A percentile compares a stretch with the other conserved stretches of the same genome.
These are phyloP conservation scores for Bembecia ichneumoniformis DNA, from an alignment of 2,888 invertebrate genomes.

Conservation along the genomic window DNA sequence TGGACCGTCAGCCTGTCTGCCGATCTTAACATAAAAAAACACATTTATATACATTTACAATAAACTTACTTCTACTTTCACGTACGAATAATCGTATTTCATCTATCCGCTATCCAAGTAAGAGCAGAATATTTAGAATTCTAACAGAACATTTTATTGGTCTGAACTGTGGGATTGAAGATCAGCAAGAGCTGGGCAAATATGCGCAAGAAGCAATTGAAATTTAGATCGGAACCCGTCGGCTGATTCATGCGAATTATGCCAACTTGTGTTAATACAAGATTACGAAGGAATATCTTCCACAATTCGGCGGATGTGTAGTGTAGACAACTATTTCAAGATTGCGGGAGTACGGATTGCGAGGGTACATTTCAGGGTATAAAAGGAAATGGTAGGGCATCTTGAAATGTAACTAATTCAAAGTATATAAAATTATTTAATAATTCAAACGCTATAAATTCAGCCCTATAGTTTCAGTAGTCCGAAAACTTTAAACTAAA, in stretches of 20 bases:
- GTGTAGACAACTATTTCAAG: slow-evolving; percentile 22
- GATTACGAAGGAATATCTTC: slow-evolving; percentile 11
- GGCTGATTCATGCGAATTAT: slow-evolving; percentile 1
- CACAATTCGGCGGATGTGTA: slow-evolving; percentile 6
- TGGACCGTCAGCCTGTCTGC: no score
- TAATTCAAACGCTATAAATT: no score
- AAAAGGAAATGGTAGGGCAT: no score
- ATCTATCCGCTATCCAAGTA: no score
- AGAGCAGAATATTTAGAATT: neutral
- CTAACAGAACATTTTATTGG: neutral
- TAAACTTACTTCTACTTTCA: no score
- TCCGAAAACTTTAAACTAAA: no score
- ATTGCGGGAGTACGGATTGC: slow-evolving; percentile 13
- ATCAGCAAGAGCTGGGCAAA: neutral
- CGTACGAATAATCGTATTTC: no score
- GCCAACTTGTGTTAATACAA: slow-evolving; percentile 12
- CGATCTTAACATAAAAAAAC: no score
- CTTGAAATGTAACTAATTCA: no score
- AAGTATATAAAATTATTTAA: no score
- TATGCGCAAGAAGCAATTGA: slow-evolving; percentile 5
- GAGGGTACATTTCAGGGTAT: neutral
- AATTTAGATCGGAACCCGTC: slow-evolving; percentile 6
- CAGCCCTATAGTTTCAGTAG: no score
- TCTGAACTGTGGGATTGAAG: neutral
- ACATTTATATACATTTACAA: no score